Evolutionary conservation across 2,888 invertebrate species (phyloP), one percentile per base, ranked within the genome.

Genomic region (Eupithecia subfuscata): DNA sequence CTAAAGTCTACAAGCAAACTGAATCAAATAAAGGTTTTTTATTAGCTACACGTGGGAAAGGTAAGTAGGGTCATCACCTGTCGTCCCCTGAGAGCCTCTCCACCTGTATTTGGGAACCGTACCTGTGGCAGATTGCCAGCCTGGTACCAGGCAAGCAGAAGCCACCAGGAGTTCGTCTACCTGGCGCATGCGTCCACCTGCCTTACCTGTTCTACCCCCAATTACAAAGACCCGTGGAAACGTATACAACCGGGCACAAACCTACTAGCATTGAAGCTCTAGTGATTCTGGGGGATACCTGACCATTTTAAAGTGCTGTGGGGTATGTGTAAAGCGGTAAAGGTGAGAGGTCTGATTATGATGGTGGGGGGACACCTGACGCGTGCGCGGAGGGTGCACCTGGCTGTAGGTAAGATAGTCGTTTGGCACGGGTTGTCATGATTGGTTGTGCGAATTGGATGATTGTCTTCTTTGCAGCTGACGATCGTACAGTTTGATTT

Each of bases 51-150:
- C 72, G 78, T 79, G 79, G 60, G 70, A 74, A 75, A 75, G 77
- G 79, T 78, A 5, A n/a, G 68, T 85, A 88, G 89, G 91, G 91
- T 91, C 89, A 89, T 84, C 88, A 87, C 87, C 82, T 81, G 75
- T 84, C 83, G 75, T 85, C 83, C 85, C 86, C 82, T 88, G 89
- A 87, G 90, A 89, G 84, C 60, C 22, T 60, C 60, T 84, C 85
- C 68, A 84, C 92, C 91, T 91, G 91, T 83, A 83, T 83, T 90
- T 88, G 90, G 90, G 88, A 92, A 90, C 73, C 91, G 86, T 95
- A 95, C 95, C 95, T 95, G 95, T 95, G 95, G 95, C 95, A 95
- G 91, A 85, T 89, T 95, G 95, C 95, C 95, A 95, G 94, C 90
- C 94, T 88, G 84, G 88, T 94, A 95, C 94, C 89, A 94, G 94